Base-by-base conservation (phyloP, 2,113 vertebrate species). In the Boulengeromyrus knoepffleri region DNA sequence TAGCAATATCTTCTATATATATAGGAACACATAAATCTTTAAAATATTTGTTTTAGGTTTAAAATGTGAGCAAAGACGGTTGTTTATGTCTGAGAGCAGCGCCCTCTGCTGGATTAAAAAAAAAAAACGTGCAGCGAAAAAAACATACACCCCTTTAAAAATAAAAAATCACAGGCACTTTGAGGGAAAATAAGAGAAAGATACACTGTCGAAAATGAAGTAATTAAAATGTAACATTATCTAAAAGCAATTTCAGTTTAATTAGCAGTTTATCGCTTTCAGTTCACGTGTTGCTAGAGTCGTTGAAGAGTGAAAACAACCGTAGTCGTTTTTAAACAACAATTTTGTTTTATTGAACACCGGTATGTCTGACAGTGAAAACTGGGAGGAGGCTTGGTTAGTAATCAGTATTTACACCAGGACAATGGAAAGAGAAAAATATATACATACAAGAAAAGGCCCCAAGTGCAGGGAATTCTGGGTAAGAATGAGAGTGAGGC, bases 401-500 rank as follows among this genome's bases (percentile, higher is more conserved):
- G 96, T 97, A 96, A 96, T 97, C 97, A 97, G 97, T 97, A 97
- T 97, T 97, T 98, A 98, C 97, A 98, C 96, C 96, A 94, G 96
- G 96, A 96, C 96, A 96, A 96, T 96, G 96, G 95, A 95, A 95
- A 96, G 95, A 95, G 94, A 97, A 95, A 89, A 96, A 96, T 95
- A 96, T 94, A 86, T 95, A 96, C 97, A 97, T 77, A 80, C 74
- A 42, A 80, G 74, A 80, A 42, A 80, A 80, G 74, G 74, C 31
- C 96, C 96, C 95, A 90, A 95, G 96, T 96, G 92, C 74, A 94
- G 95, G 97, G 95, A 96, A 96, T 95, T 95, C 94, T 95, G 95
- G 95, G 96, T 93, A 96, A 96, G 94, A 95, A 92, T 94, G 95
- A 94, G 94, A 93, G 94, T 91, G 94, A 95, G 74, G 74, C 74